Evolutionary conservation across 2,797 vertebrate species (phyloP).

Genomic region (Jordanella pulchra): DNA sequence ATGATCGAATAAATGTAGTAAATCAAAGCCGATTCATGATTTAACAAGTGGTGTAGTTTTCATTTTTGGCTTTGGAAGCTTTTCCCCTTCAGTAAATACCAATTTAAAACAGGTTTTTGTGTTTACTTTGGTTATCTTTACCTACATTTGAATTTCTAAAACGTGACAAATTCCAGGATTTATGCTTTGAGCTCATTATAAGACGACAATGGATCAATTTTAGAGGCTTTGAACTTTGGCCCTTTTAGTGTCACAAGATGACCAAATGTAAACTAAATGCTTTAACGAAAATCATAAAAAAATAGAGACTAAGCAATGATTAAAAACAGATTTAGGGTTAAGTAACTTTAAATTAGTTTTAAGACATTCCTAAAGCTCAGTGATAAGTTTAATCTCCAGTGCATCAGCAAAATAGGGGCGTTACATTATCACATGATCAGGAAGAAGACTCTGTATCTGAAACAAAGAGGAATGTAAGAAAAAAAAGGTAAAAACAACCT

Average conservation of each 20-base stretch:
- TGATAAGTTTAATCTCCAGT: neutral
- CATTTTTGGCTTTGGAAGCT: neutral
- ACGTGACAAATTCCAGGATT: neutral
- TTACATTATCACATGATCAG: constrained; percentile 50
- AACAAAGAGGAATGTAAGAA: constrained; percentile 38
- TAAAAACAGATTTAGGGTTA: neutral
- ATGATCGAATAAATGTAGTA: neutral
- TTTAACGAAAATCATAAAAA: neutral
- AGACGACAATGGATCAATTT: neutral
- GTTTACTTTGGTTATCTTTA: neutral
- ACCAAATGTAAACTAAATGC: neutral
- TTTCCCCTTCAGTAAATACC: neutral
- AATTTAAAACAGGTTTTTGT: neutral
- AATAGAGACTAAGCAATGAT: neutral
- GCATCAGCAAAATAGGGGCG: constrained; percentile 2
- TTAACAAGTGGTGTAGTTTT: no score
- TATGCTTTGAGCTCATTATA: neutral
- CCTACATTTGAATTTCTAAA: neutral
- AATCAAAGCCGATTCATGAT: neutral
- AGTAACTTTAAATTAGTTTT: neutral
- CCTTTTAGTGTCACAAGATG: neutral
- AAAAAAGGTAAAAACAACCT: constrained; percentile 16
- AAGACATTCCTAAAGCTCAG: neutral
- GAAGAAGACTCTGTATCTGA: constrained; percentile 53
- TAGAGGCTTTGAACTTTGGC: neutral